Conservation (phyloP, 1,140 invertebrate genomes). For the Drosophila nebulosa region DNA sequence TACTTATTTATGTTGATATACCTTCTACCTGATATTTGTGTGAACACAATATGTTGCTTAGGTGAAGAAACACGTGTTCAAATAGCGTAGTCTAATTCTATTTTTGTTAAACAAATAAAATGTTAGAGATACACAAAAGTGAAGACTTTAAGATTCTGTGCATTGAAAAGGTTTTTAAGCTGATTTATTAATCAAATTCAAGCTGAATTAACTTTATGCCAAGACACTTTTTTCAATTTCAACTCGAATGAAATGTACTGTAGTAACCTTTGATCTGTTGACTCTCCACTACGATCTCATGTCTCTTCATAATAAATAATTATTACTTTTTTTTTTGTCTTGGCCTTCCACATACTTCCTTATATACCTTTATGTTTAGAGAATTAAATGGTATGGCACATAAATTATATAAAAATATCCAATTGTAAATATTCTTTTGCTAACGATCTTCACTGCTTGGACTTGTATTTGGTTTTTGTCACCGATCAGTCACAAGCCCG, state of each 20-base stretch:
- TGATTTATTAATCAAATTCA: too few relatives aligned
- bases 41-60: neutral
- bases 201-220: too few relatives aligned
- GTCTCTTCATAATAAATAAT: too few relatives aligned
- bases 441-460: neutral
- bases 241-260: too few relatives aligned
- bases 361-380: neutral
- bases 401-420: neutral
- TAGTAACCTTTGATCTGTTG: too few relatives aligned
- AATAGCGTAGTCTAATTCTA: neutral
- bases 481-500: constrained; percentile 82
- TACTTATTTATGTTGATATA: neutral
- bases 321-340: too few relatives aligned
- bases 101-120: neutral
- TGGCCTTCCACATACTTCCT: neutral
- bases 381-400: neutral
- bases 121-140: too few relatives aligned
- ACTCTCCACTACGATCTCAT: too few relatives aligned
- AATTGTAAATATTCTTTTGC: neutral
- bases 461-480: neutral
- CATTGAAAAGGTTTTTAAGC: neutral
- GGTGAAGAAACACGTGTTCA: neutral
- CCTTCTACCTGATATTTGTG: neutral
- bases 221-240: too few relatives aligned
- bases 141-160: neutral